Base-by-base conservation (phyloP, 2,888 invertebrate species). In the Oegoconia quadripuncta region DNA sequence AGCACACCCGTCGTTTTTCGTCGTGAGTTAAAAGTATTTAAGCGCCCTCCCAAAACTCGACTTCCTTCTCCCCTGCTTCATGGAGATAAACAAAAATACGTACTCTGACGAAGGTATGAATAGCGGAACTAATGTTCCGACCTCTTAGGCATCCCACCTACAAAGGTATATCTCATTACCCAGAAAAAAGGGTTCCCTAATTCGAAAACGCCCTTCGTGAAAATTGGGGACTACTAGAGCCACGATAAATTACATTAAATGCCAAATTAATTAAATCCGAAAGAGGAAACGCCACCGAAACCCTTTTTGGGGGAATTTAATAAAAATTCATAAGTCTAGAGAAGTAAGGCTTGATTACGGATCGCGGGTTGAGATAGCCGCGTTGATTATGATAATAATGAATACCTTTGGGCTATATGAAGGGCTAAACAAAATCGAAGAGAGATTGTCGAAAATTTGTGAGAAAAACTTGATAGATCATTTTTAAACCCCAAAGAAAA, bases 171-270 rank as follows among this genome's bases (percentile, higher is more conserved):
- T 37, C 41, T 41, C 30, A 41, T 41, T 41, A 34, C 25, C 30
- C 29, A 13, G n/a, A 50, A 55, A 59, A 59, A 50, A 51, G 59
- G 55, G 44, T 54, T 45, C 41, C 51, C 44, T 55, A 60, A 62
- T 59, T 52, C 50, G 52, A 57, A 57, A 48, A 43, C 45, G 27
- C 36, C 41, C 46, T 46, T 40, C 41, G 26, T 45, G 22, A 34
- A 56, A 58, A 60, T 33, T 44, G 37, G 32, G 38, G 44, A 42
- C 39, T 46, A 44, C 42, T 33, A 56, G 55, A 52, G 50, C 52
- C 48, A 55, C 71, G 50, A 74, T 78, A 78, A 79, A 81, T 81
- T 76, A 78, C 65, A 66, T 69, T 73, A 74, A 76, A 74, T 60
- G 63, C 57, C 64, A 67, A 73, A 79, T 77, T 77, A 76, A 78